These are phyloP conservation scores for Lutjanus campechanus DNA, from an alignment of 2,797 vertebrate species.

Conservation along the genomic window DNA sequence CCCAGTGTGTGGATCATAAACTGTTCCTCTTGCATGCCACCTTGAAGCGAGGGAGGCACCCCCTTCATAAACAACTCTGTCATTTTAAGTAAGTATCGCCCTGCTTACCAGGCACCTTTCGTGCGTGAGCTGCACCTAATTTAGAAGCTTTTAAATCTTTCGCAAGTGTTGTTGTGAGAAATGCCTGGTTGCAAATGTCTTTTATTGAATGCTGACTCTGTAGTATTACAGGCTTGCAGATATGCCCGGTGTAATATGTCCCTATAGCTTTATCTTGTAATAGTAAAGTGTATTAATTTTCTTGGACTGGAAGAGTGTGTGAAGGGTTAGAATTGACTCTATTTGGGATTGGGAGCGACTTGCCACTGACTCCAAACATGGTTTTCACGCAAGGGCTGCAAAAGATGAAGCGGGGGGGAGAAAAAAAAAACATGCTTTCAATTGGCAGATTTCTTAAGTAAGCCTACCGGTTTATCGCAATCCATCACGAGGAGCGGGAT, in stretches of 20 bases:
- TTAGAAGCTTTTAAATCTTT: constrained; percentile 92
- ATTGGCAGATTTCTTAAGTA: constrained; percentile 82
- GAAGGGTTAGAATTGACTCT: constrained; percentile 86
- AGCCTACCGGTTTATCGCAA: constrained; percentile 84
- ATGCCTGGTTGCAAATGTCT: constrained; percentile 91
- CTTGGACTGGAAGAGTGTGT: constrained; percentile 81
- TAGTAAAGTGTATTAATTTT: constrained; percentile 91
- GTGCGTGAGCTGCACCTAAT: constrained; percentile 87
- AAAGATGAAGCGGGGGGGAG: constrained; percentile 72
- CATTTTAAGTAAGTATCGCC: constrained; percentile 88
- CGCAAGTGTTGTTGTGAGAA: constrained; percentile 87
- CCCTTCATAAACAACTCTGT: constrained; percentile 89
- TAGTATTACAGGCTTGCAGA: constrained; percentile 89
- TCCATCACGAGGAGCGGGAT: constrained; percentile 78
- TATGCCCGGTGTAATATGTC: constrained; percentile 89
- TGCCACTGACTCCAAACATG: constrained; percentile 80
- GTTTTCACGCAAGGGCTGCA: constrained; percentile 81
- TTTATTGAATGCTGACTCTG: constrained; percentile 92
- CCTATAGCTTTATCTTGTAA: constrained; percentile 90
- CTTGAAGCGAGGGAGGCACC: constrained; percentile 70
- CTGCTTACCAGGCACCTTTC: constrained; percentile 91
- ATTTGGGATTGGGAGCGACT: constrained; percentile 87
- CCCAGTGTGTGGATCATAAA: constrained; percentile 84
- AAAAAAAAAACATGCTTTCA: constrained; percentile 68
- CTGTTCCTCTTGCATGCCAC: constrained; percentile 73